Conservation (phyloP, 1,140 invertebrate genomes). For the Idris sp. region DNA sequence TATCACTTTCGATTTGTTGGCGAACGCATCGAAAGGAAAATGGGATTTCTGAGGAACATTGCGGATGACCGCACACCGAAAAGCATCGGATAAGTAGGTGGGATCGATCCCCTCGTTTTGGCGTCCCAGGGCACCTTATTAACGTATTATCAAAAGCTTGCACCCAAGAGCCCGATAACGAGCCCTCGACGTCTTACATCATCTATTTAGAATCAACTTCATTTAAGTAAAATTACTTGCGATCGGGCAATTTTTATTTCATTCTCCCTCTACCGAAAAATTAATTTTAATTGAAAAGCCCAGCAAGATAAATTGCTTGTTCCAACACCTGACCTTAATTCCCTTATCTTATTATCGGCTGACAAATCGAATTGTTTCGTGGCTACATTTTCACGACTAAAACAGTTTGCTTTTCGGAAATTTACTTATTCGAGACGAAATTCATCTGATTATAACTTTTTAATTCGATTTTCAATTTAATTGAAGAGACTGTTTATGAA, state of each 20-base stretch:
- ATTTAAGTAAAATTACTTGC: conserved; percentile 40
- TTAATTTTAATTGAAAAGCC: conserved; percentile 48
- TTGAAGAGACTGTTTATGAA: no score
- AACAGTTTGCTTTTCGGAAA: conserved; percentile 11
- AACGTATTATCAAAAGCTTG: conserved; percentile 60
- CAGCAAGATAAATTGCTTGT: conserved; percentile 37
- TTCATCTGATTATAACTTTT: no score
- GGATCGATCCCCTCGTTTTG: conserved; percentile 33
- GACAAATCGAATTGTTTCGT: conserved; percentile 39
- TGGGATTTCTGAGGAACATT: conserved; percentile 23
- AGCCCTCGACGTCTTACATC: conserved; percentile 38
- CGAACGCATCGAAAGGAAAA: conserved; percentile 25
- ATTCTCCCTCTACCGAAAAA: conserved; percentile 1
- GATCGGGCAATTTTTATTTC: conserved; percentile 21
- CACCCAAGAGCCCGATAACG: conserved; percentile 52
- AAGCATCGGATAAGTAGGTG: conserved; percentile 20
- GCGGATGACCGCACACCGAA: conserved; percentile 35
- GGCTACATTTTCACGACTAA: conserved; percentile 17
- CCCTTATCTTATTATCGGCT: conserved; percentile 22
- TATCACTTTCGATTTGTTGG: conserved; percentile 35
- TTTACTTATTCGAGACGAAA: conserved; percentile 20
- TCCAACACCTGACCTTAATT: conserved; percentile 38
- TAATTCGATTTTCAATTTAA: no score
- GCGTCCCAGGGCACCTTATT: conserved; percentile 56
- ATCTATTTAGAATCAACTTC: conserved; percentile 40